Evolutionary conservation across 2,888 invertebrate genomes (phyloP).

Genomic region (Troides aeacus): DNA sequence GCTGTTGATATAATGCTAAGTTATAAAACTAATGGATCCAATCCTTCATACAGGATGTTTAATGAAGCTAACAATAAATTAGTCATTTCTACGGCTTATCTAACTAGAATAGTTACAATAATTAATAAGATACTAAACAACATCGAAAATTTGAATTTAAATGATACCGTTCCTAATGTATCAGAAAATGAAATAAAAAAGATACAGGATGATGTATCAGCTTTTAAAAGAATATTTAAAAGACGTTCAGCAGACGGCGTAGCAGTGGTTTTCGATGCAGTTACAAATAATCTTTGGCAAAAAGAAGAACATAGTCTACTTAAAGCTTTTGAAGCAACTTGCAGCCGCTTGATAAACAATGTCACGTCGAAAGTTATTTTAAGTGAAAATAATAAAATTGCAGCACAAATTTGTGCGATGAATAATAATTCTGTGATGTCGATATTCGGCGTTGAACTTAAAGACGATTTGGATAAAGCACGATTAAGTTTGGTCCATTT

Average conservation of each 20-base stretch:
- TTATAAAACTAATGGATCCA: conserved; percentile 52
- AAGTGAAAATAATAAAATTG: conserved; percentile 50
- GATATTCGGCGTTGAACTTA: conserved; percentile 42
- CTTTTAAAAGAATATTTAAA: conserved; percentile 56
- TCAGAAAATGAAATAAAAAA: conserved; percentile 44
- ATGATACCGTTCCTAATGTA: conserved; percentile 32
- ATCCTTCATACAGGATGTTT: conserved; percentile 51
- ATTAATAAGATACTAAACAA: conserved; percentile 53
- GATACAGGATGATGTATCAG: conserved; percentile 45
- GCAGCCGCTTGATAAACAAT: conserved; percentile 51
- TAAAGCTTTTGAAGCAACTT: conserved; percentile 43
- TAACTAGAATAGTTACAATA: conserved; percentile 57
- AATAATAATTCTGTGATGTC: conserved; percentile 54
- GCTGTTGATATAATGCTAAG: conserved; percentile 51
- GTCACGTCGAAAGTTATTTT: conserved; percentile 50
- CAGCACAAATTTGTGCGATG: conserved; percentile 58
- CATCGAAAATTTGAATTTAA: conserved; percentile 41
- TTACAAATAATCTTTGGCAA: conserved; percentile 56
- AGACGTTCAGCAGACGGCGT: conserved; percentile 56
- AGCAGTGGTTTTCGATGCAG: conserved; percentile 60
- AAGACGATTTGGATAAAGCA: conserved; percentile 45
- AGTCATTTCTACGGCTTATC: conserved; percentile 52
- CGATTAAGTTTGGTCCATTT: conserved; percentile 51
- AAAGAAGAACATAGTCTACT: conserved; percentile 11
- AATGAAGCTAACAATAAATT: conserved; percentile 58